phyloP scores from a whole-genome alignment of 1,140 invertebrate species.

The Cecropterus lyciades region DNA sequence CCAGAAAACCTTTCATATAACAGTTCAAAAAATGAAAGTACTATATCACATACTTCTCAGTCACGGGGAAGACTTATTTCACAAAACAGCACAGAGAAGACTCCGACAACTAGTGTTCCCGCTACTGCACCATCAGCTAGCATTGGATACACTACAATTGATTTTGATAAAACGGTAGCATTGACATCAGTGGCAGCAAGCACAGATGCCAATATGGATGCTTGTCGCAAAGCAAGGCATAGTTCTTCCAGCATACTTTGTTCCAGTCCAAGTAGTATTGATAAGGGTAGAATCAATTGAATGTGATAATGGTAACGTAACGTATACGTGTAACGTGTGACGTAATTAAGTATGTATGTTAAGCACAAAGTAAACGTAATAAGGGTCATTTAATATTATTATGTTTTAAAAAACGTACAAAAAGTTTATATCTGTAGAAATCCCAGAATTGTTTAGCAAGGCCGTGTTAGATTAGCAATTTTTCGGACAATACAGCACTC shows the following conservation, averaged over 20 bases:
- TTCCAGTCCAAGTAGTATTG: slow-evolving; percentile 53
- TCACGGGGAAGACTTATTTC: slow-evolving; percentile 56
- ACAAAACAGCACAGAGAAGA: slow-evolving; percentile 69
- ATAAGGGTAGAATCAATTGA: slow-evolving; percentile 59
- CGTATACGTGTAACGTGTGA: no score
- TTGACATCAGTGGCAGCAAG: slow-evolving; percentile 86
- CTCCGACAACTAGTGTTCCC: slow-evolving; percentile 38
- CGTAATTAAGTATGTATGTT: slow-evolving; percentile 1
- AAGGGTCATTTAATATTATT: background rate
- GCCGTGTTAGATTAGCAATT: no score
- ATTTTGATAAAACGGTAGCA: slow-evolving; percentile 96
- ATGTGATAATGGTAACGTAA: slow-evolving; percentile 3
- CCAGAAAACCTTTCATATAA: slow-evolving; percentile 69
- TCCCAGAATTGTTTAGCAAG: no score
- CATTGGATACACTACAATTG: slow-evolving; percentile 95
- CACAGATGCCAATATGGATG: slow-evolving; percentile 66
- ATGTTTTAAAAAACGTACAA: no score
- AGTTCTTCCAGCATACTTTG: slow-evolving; percentile 67
- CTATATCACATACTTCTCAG: slow-evolving; percentile 57
- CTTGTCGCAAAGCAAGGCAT: slow-evolving; percentile 73
- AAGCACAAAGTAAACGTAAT: background rate
- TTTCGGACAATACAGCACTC: no score
- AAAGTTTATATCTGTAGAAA: no score
- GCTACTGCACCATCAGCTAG: slow-evolving; percentile 81
- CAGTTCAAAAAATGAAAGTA: slow-evolving; percentile 66